Percentiles rank a stretch among this genome's conserved stretches.
Conservation (phyloP, 2,888 invertebrate genomes). For the Leptinotarsa rubiginosa region DNA sequence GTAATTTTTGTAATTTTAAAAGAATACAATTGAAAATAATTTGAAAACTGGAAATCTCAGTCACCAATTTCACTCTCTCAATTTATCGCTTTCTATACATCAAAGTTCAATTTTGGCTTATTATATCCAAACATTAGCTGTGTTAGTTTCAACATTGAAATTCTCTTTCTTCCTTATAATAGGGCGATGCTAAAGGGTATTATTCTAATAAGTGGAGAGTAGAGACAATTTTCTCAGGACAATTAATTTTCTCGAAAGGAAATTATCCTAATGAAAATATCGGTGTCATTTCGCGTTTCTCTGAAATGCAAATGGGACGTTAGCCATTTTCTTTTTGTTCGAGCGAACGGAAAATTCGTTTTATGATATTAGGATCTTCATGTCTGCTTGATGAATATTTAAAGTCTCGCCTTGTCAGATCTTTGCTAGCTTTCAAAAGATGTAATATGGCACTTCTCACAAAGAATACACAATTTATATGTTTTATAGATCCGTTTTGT, state of each 20-base stretch:
- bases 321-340: conserved; percentile 58
- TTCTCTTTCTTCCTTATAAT: conserved; percentile 25
- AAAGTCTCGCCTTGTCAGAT: conserved; percentile 60
- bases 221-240: conserved; percentile 44
- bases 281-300: conserved; percentile 58
- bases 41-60: not conserved
- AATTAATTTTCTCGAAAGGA: conserved; percentile 60
- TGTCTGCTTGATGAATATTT: conserved; percentile 65
- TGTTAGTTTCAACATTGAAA: conserved; percentile 23
- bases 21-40: no score
- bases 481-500: conserved; percentile 60
- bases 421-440: conserved; percentile 56
- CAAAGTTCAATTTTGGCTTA: not conserved
- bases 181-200: conserved; percentile 25
- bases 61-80: not conserved
- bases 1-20: no score
- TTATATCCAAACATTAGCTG: not conserved
- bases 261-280: conserved; percentile 64
- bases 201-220: conserved; percentile 44
- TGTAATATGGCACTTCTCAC: conserved; percentile 61
- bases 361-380: conserved; percentile 65
- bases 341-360: conserved; percentile 65
- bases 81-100: not conserved
- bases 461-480: conserved; percentile 62
- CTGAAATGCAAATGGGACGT: conserved; percentile 58